These are phyloP conservation scores for Masticophis lateralis DNA, from an alignment of 2,797 vertebrate genomes.

Conservation along the genomic window DNA sequence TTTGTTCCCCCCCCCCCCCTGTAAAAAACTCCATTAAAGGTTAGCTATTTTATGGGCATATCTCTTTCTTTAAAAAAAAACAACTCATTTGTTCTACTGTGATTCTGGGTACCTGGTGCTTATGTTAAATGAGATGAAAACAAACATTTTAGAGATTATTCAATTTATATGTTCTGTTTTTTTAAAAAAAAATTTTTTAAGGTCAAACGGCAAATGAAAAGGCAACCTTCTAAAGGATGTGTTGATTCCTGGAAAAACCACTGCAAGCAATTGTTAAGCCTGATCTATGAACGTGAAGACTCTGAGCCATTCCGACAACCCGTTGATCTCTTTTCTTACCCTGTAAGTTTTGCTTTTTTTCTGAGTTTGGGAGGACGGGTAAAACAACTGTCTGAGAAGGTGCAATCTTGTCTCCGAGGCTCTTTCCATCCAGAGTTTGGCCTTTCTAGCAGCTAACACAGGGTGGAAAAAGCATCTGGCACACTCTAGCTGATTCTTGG, in stretches of 20 bases:
- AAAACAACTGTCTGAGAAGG: too few species aligned
- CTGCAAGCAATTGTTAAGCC: conserved; percentile 85
- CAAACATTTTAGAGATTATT: not conserved
- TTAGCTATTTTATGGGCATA: not conserved
- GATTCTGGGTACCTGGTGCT: too few species aligned
- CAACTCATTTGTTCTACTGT: not conserved
- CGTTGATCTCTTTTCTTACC: conserved; percentile 86
- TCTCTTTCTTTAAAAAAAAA: not conserved
- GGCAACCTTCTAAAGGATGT: conserved; percentile 77
- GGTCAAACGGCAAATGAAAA: conserved; percentile 74
- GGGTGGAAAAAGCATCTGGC: not conserved
- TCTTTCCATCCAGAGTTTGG: too few species aligned
- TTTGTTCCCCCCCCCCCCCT: too few species aligned
- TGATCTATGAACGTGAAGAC: conserved; percentile 86
- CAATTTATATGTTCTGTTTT: conserved; percentile 16
- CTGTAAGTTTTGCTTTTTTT: conserved; percentile 73
- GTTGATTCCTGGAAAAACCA: conserved; percentile 82
- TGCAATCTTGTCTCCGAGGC: not conserved
- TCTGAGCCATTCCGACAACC: conserved; percentile 91
- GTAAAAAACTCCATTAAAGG: not conserved
- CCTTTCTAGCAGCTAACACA: not conserved
- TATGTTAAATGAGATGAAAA: not conserved
- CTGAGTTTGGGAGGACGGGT: not conserved
- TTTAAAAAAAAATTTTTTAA: conserved; percentile 58
- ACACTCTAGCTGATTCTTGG: too few species aligned